These are phyloP conservation scores for Pimpla rufipes DNA, from an alignment of 2,888 invertebrate species.

Conservation along the genomic window DNA sequence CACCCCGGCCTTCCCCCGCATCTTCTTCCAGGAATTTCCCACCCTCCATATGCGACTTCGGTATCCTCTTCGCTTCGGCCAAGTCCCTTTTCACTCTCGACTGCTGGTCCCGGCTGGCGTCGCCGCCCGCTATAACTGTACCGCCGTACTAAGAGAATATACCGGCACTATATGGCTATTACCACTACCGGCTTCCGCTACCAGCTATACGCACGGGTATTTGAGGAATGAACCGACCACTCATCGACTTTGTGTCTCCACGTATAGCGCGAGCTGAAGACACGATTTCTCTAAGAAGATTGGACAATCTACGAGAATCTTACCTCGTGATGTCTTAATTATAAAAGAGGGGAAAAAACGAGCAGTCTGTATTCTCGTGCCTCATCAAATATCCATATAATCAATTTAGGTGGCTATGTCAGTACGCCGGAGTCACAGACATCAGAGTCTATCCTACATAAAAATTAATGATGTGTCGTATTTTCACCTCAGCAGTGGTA, in stretches of 20 bases:
- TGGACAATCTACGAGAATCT: not conserved
- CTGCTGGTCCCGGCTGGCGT: conserved; percentile 52
- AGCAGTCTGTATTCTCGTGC: not conserved
- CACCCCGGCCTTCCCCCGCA: conserved; percentile 36
- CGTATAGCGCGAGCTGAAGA: conserved; percentile 7
- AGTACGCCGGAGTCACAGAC: too few relatives aligned
- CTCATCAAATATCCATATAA: too few relatives aligned
- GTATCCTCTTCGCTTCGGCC: conserved; percentile 42
- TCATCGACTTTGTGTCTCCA: conserved; percentile 30
- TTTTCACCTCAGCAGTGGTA: too few relatives aligned
- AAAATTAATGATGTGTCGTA: too few relatives aligned
- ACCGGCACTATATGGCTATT: conserved; percentile 13
- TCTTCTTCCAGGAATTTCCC: conserved; percentile 65
- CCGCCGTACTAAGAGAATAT: conserved; percentile 1
- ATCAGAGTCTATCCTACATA: too few relatives aligned
- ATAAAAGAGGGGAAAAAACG: not conserved
- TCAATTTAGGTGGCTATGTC: too few relatives aligned
- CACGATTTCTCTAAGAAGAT: not conserved
- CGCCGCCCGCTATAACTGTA: not conserved
- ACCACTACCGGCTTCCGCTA: not conserved
- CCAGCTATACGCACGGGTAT: conserved; percentile 1
- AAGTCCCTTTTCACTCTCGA: conserved; percentile 60
- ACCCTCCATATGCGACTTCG: conserved; percentile 50
- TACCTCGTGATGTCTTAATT: not conserved
- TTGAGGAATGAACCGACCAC: conserved; percentile 8